Base-by-base conservation (phyloP, 2,797 vertebrate species). In the Lacerta viridis region DNA sequence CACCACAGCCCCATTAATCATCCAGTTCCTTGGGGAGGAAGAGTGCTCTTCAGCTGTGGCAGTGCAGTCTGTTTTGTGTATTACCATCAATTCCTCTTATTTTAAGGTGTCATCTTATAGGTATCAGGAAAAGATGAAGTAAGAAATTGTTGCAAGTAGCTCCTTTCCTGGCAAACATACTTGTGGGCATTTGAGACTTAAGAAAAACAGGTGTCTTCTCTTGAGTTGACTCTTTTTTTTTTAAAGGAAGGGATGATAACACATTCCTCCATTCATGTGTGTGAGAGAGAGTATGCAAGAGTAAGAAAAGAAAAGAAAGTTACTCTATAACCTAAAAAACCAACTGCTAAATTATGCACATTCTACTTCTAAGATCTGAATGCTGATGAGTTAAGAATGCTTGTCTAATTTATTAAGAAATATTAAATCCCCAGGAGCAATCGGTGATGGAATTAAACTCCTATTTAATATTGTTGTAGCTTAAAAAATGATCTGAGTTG, bases 321-420 rank as follows among this genome's bases (percentile, higher is more conserved):
- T 39, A 85, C 36, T 76, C 80, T 90, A 87, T 91, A 66, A 88
- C 91, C 46, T 91, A 46, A 71, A 93, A 68, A 93, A 81, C 83
- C 84, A 83, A 5, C 82, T 91, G n/a, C 80, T 90, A 83, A 90
- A 91, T 82, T 93, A 82, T 89, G 89, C 36, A 2, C 89, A 81
- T 78, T 92, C 76, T 82, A 90, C 72, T 72, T 85, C 36, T 71
- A 93, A 92, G 85, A 83, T 94, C 91, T n/a, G 64, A 93, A 95
- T 91, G 83, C 90, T 89, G 91, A 93, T 86, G 84, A 87, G 89
- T 87, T 80, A 87, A 93, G 89, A 91, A 88, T 80, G 88, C 89
- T 84, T 94, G 80, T 85, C 82, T 95, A 92, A 93, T 96, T 95
- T 94, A 90, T 94, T 95, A 94, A 93, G 86, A 94, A 95, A 94